Conservation (phyloP, 1,140 invertebrate species). For the Idris sp. region DNA sequence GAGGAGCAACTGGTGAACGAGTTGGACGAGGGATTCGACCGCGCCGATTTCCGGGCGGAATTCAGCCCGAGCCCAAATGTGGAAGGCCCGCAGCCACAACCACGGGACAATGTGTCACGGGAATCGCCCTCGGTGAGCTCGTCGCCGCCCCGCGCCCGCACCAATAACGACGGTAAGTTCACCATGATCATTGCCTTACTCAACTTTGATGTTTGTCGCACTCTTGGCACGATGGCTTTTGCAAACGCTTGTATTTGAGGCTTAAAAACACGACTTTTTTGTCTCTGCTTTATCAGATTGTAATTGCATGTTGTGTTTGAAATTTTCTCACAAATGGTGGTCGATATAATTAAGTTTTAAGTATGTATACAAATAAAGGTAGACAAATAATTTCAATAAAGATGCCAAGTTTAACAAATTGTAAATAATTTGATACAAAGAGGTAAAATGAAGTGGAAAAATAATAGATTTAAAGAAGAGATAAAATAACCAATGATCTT, state of each 20-base stretch:
- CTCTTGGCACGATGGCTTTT: constrained; percentile 29
- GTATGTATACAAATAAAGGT: too few species aligned
- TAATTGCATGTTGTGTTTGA: too few species aligned
- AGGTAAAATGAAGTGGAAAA: too few species aligned
- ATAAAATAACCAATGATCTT: too few species aligned
- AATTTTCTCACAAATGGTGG: too few species aligned
- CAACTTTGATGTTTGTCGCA: constrained; percentile 5
- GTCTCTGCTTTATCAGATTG: not conserved
- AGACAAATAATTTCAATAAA: too few species aligned
- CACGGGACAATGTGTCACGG: constrained; percentile 72
- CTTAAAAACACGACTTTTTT: constrained; percentile 1
- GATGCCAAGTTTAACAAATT: too few species aligned
- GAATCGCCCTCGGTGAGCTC: constrained; percentile 73
- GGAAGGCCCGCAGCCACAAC: constrained; percentile 74
- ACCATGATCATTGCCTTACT: constrained; percentile 1
- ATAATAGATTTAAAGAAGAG: too few species aligned
- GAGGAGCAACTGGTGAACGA: constrained; percentile 80
- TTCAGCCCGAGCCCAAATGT: constrained; percentile 78
- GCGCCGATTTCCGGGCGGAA: constrained; percentile 75
- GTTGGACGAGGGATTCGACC: constrained; percentile 77
- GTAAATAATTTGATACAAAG: too few species aligned
- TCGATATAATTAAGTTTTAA: too few species aligned
- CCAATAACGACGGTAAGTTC: constrained; percentile 74
- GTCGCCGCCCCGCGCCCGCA: constrained; percentile 71
- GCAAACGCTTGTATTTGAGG: constrained; percentile 42